Evolutionary conservation across 2,888 invertebrate genomes (phyloP), one percentile per base, ranked within the genome.

Genomic region (Seira musarum): DNA sequence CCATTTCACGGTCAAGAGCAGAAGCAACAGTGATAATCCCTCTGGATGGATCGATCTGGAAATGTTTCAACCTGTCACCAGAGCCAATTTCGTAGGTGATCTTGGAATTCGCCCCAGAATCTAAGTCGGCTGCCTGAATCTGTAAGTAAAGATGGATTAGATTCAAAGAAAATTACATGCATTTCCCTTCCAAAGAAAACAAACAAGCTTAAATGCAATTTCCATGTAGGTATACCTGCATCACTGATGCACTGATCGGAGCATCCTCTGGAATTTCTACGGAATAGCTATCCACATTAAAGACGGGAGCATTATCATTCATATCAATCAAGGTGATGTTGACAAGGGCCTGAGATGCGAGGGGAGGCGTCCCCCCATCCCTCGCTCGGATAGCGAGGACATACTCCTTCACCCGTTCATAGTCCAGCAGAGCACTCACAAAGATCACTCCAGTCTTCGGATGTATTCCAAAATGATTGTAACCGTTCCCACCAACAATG

Each of bases 311-410:
- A 89, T 97, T 97, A 89, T 97, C 97, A 88, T 97, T 97, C 87
- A 93, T 93, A 89, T 97, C 97, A 15, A 92, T 90, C 19, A 97
- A 92, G 6, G 95, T 93, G 84, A 98, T 93, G 89, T 96, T 96
- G 74, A 97, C 92, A 19, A 94, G 93, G 2, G 96, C 95, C 84
- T 95, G 93, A 89, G 95, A 96, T 88, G 94, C 95, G 60, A 98
- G 91, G 15, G 98, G 96, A 1, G 96, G 96, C 17, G 92, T 91
- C 6, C 97, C 97, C 0, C 95, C 94, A 89, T 98, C 98, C 22
- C 94, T 92, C 1, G 97, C 97, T 89, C 96, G 94, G 83, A 97
- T 93, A 0, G 96, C 96, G 72, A 98, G 90, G 87, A 94, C 93
- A 89, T 96, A 97, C 88, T 94, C 94, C 83, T 92, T 92, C 0